A percentile compares a stretch with the other conserved stretches of the same genome.
These are phyloP conservation scores for Papilio dardanus DNA, from an alignment of 1,140 invertebrate genomes.

Conservation along the genomic window DNA sequence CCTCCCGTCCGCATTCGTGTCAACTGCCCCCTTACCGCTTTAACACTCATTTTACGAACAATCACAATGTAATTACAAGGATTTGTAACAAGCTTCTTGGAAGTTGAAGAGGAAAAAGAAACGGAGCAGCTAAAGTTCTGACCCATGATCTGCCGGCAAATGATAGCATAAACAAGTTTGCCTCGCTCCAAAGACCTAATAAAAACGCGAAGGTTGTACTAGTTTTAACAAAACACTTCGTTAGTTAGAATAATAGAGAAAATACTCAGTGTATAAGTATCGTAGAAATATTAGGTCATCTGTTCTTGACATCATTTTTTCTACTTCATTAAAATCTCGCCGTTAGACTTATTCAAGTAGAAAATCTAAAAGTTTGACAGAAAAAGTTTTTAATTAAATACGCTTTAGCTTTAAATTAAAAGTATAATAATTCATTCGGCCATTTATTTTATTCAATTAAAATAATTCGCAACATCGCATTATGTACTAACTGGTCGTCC, in stretches of 20 bases:
- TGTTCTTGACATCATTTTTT: constrained; percentile 8
- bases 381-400: constrained; percentile 8
- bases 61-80: not conserved
- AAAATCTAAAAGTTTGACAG: constrained; percentile 17
- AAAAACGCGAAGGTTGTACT: not conserved
- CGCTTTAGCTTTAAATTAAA: constrained; percentile 4
- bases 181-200: not conserved
- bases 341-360: not conserved
- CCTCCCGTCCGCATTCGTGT: not conserved
- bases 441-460: constrained; percentile 22
- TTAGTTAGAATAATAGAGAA: not conserved
- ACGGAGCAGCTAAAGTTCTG: no score
- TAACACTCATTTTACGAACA: constrained; percentile 15
- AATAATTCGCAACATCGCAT: constrained; percentile 11
- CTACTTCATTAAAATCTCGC: constrained; percentile 1
- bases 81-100: not conserved
- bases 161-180: not conserved
- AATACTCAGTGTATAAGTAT: not conserved
- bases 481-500: not conserved
- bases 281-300: constrained; percentile 1
- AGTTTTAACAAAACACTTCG: not conserved
- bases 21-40: not conserved
- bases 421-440: not conserved
- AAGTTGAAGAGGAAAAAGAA: not conserved
- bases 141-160: not conserved